phyloP scores from a whole-genome alignment of 2,113 vertebrate genomes.

The Melanerpes aurifrons region DNA sequence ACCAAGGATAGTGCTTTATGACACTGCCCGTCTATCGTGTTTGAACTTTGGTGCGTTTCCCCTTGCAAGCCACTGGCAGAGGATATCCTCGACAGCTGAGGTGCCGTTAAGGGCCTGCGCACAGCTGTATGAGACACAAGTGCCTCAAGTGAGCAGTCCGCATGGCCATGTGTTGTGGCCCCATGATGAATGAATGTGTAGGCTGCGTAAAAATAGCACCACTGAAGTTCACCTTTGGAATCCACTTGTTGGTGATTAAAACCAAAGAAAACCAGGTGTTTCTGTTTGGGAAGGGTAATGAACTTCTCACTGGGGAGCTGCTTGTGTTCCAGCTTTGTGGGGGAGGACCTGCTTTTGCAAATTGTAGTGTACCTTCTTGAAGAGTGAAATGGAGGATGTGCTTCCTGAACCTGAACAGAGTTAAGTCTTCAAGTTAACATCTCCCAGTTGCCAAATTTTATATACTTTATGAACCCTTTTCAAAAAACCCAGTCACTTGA shows the following conservation, averaged over 20 bases:
- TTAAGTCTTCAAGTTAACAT: not conserved
- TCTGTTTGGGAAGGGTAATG: rapidly evolving
- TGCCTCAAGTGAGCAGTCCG: not conserved
- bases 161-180: not conserved
- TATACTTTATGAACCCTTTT: not conserved
- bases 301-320: not conserved
- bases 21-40: not conserved
- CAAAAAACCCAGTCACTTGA: not conserved
- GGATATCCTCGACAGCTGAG: not conserved
- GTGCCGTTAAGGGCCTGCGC: not conserved
- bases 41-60: rapidly evolving
- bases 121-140: rapidly evolving
- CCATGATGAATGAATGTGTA: rapidly evolving
- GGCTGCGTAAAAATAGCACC: rapidly evolving
- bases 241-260: not conserved
- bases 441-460: slow-evolving; percentile 2
- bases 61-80: not conserved
- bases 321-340: not conserved
- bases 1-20: not conserved
- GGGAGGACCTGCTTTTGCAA: not conserved
- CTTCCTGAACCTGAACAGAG: not conserved
- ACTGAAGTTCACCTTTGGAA: not conserved
- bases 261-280: not conserved
- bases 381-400: not conserved
- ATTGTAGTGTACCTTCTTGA: not conserved